These are phyloP conservation scores for Drosophila parthenogenetica DNA, from an alignment of 2,888 invertebrate species.

Conservation along the genomic window DNA sequence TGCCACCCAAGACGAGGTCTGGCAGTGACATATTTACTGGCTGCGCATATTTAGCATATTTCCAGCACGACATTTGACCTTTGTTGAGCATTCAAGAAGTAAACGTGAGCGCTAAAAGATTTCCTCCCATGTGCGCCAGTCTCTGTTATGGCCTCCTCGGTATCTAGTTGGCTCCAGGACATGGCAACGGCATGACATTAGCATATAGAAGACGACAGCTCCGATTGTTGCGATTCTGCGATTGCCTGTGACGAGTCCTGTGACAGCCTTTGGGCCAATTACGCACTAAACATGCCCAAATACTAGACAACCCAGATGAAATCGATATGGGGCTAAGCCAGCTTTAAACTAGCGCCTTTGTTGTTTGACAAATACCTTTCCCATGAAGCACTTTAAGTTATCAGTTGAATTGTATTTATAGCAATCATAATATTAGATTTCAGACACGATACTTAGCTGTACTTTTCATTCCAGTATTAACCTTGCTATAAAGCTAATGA, in stretches of 20 bases:
- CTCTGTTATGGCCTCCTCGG: slow-evolving; percentile 6
- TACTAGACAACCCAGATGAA: slow-evolving; percentile 23
- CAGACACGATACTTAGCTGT: too few species aligned
- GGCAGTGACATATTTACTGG: slow-evolving; percentile 19
- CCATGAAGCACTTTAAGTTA: too few species aligned
- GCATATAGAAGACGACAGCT: slow-evolving; percentile 55
- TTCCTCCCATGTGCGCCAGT: slow-evolving; percentile 3
- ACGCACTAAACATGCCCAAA: slow-evolving; percentile 34
- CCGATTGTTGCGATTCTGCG: slow-evolving; percentile 23
- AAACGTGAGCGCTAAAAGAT: slow-evolving; percentile 26
- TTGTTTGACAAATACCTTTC: too few species aligned
- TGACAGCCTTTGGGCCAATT: slow-evolving; percentile 52
- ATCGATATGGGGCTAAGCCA: slow-evolving; percentile 25
- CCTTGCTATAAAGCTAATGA: slow-evolving; percentile 44
- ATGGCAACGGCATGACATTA: slow-evolving; percentile 48
- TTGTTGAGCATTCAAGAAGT: slow-evolving; percentile 51
- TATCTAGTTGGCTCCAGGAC: slow-evolving; percentile 39
- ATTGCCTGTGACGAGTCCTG: slow-evolving; percentile 42
- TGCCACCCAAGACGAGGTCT: slow-evolving; percentile 17
- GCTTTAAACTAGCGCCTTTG: neutral
- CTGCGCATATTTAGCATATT: slow-evolving; percentile 67
- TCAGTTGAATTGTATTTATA: too few species aligned
- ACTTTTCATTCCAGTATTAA: slow-evolving; percentile 9
- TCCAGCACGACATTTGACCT: slow-evolving; percentile 63
- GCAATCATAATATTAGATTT: slow-evolving; percentile 2